A percentile compares a stretch with the other conserved stretches of the same genome.
Conservation (phyloP, 2,888 invertebrate genomes). For the Campoplex nolae region DNA sequence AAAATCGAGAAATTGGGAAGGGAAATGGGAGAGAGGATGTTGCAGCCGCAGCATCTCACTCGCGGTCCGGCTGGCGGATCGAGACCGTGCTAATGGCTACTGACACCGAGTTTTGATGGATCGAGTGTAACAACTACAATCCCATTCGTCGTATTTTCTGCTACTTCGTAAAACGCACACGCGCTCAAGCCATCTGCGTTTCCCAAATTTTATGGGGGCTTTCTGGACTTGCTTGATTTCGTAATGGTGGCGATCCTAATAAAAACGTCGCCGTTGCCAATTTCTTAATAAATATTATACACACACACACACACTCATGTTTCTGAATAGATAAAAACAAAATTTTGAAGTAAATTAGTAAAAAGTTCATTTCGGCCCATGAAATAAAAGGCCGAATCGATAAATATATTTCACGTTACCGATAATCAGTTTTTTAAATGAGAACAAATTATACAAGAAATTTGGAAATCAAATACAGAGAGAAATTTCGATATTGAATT, state of each 20-base stretch:
- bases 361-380: too few species aligned
- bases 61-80: constrained; percentile 76
- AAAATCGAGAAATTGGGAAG: constrained; percentile 2
- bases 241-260: constrained; percentile 13
- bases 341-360: not conserved
- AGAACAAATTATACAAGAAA: not conserved
- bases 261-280: not conserved
- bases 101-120: constrained; percentile 88
- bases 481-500: not conserved
- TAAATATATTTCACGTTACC: not conserved
- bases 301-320: not conserved
- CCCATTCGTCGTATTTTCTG: constrained; percentile 53
- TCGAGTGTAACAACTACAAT: constrained; percentile 80
- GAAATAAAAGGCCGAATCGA: not conserved
- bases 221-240: constrained; percentile 1
- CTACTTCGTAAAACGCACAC: constrained; percentile 29
- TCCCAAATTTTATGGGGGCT: constrained; percentile 23
- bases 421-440: too few species aligned
- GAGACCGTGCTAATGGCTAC: constrained; percentile 88
- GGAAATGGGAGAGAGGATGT: constrained; percentile 58
- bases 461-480: not conserved
- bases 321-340: not conserved
- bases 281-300: not conserved
- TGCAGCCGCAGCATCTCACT: constrained; percentile 73
- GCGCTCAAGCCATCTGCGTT: constrained; percentile 35